These are phyloP conservation scores for Endotricha flammealis DNA, from an alignment of 2,888 invertebrate species.

Conservation along the genomic window DNA sequence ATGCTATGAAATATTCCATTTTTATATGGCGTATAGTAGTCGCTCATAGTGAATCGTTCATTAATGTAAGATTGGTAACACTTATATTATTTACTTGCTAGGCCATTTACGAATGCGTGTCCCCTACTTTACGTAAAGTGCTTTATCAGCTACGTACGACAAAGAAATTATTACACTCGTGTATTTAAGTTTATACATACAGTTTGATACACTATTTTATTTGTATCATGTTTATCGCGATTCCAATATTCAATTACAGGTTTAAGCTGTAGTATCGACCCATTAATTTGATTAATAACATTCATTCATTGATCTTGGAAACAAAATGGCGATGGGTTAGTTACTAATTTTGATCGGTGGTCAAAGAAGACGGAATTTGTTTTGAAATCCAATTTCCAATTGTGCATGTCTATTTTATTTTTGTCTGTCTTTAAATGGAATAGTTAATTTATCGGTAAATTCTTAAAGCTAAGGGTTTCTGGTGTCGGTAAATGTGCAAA, in stretches of 20 bases:
- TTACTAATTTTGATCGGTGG: too few species aligned
- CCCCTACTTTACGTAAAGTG: slow-evolving; percentile 61
- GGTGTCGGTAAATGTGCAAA: neutral
- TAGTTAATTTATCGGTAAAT: neutral
- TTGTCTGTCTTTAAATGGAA: neutral
- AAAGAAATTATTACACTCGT: slow-evolving; percentile 50
- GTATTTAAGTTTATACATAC: too few species aligned
- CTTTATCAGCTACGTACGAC: slow-evolving; percentile 53
- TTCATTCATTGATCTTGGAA: slow-evolving; percentile 4
- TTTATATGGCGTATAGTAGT: slow-evolving; percentile 77
- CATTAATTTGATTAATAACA: neutral
- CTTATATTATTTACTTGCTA: slow-evolving; percentile 72
- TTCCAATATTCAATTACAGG: too few species aligned
- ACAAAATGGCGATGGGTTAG: slow-evolving; percentile 19
- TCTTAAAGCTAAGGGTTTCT: neutral
- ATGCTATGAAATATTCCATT: slow-evolving; percentile 75
- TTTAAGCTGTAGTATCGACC: slow-evolving; percentile 6
- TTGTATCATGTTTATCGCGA: slow-evolving; percentile 21
- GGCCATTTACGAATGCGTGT: slow-evolving; percentile 66
- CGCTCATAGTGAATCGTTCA: slow-evolving; percentile 78
- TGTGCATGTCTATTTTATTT: slow-evolving; percentile 14
- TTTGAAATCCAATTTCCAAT: neutral
- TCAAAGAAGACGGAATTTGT: neutral
- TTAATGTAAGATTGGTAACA: slow-evolving; percentile 79
- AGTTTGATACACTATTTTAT: slow-evolving; percentile 39